Conservation (phyloP, 2,797 vertebrate species). For the Tapirus indicus region DNA sequence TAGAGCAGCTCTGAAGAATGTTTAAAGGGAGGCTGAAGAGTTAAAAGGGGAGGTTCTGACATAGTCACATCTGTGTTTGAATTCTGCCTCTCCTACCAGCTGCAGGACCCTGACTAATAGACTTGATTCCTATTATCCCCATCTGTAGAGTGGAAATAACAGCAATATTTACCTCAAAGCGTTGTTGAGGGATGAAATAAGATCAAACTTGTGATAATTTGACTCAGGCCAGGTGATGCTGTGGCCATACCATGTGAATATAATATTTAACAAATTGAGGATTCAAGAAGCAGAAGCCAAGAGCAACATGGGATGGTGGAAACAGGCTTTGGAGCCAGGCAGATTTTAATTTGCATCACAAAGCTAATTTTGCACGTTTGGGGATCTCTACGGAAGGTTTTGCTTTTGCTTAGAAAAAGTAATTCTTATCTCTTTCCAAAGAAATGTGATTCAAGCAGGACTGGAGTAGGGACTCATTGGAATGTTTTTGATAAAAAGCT, state of each 20-base stretch:
- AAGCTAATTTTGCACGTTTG: background rate
- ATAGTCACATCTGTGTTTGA: background rate
- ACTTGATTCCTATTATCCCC: background rate
- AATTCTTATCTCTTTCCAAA: conserved; percentile 21
- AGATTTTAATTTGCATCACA: background rate
- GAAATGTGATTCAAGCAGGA: background rate
- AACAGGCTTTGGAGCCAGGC: background rate
- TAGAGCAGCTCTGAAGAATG: background rate
- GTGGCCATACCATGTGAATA: background rate
- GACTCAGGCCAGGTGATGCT: background rate
- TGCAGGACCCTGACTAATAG: background rate
- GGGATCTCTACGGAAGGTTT: background rate
- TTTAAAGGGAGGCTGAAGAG: background rate
- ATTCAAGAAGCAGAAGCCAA: background rate
- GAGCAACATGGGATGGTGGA: background rate
- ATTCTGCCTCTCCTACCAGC: background rate
- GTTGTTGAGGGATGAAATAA: background rate
- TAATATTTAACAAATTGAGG: background rate
- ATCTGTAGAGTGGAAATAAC: background rate
- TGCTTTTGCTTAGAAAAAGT: conserved; percentile 24
- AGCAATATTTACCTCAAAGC: background rate
- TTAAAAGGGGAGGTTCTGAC: background rate
- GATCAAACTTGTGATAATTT: background rate
- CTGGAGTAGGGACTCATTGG: background rate
- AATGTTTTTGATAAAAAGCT: conserved; percentile 1